Evolutionary conservation across 2,888 invertebrate species (phyloP).

Genomic region (Parnassius mnemosyne): DNA sequence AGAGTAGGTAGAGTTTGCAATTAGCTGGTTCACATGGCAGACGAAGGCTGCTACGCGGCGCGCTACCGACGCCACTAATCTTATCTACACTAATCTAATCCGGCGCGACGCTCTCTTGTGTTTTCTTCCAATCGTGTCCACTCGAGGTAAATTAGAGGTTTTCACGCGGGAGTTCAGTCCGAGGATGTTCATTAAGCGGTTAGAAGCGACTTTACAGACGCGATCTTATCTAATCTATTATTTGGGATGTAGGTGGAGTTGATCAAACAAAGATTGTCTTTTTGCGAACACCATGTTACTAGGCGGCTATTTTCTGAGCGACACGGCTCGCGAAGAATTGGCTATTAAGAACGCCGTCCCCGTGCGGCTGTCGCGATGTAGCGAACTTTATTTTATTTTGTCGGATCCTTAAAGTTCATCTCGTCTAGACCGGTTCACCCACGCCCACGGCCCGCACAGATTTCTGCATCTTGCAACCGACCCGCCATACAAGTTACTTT

Average conservation of each 20-base stretch:
- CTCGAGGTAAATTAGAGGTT: conserved; percentile 75
- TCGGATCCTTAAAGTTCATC: conserved; percentile 76
- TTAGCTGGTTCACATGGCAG: conserved; percentile 62
- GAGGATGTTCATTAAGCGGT: conserved; percentile 52
- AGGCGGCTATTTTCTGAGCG: conserved; percentile 17
- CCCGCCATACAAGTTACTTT: conserved; percentile 75
- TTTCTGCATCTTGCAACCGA: conserved; percentile 78
- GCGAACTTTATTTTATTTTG: conserved; percentile 70
- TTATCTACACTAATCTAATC: conserved; percentile 77
- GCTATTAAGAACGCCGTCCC: conserved; percentile 56
- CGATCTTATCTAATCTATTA: background rate
- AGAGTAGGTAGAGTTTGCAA: conserved; percentile 49
- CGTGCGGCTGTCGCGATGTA: conserved; percentile 63
- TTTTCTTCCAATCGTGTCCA: conserved; percentile 79
- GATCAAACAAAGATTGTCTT: background rate
- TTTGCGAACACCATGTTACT: conserved; percentile 12
- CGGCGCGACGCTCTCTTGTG: conserved; percentile 71
- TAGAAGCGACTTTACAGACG: conserved; percentile 5
- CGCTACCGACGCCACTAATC: conserved; percentile 64
- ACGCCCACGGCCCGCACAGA: conserved; percentile 72
- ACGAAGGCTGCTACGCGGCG: conserved; percentile 39
- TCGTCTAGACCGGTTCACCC: conserved; percentile 77
- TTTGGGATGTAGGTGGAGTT: too few relatives aligned
- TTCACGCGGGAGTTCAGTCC: conserved; percentile 63
- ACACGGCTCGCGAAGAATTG: conserved; percentile 40